phyloP scores from a whole-genome alignment of 2,113 vertebrate species.

The human (Homo sapiens) region GRCh38 chr3:181184501-181185000 shows the following conservation, averaged over 20 bases:
- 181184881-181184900: not conserved
- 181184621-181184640: not conserved
- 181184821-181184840: not conserved
- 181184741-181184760: not conserved
- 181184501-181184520: not conserved
- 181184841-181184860: not conserved
- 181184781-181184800: not conserved
- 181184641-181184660: not conserved
- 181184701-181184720: not conserved
- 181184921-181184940: not conserved
- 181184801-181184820: not conserved
- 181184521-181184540: not conserved
- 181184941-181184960: not conserved
- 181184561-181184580: not conserved
- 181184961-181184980: not conserved
- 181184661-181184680: not conserved
- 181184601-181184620: not conserved
- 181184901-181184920: not conserved
- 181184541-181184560: not conserved
- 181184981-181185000: not conserved
- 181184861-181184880: not conserved
- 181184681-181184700: not conserved
- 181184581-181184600: not conserved
- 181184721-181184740: constrained; percentile 21
- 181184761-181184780: not conserved